Evolutionary conservation across 2,888 invertebrate genomes (phyloP), one percentile per base, ranked within the genome.

Genomic region (Cerastis rubricosa): DNA sequence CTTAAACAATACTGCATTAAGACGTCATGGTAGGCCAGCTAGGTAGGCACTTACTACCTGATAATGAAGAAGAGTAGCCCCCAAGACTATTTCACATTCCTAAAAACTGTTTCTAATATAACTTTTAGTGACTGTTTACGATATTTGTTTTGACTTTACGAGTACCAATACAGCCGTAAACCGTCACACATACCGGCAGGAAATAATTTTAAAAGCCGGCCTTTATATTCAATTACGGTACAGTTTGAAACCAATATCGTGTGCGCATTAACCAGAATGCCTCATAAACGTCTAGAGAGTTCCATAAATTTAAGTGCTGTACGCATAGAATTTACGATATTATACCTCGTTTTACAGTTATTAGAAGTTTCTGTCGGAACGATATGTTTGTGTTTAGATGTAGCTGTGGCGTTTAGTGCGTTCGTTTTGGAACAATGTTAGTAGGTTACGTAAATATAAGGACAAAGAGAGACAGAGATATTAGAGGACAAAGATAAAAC

Each of bases 241-340:
- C 72, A 82, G 85, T 87, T 84, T 80, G 76, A 80, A 80, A 86
- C 85, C 85, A 89, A 87, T 87, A 88, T 80, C 76, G 66, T 66
- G 74, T 71, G 76, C 85, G 64, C 72, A 80, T 84, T 86, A 86
- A 82, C 80, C 77, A 72, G 74, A 78, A 85, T 80, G 74, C 63
- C 81, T 80, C 87, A 84, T 89, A 89, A 89, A 89, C 64, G 79
- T 82, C 84, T 84, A 65, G 59, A 74, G 78, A 74, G 71, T 80
- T 74, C 81, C 85, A 76, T 88, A 87, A 88, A 85, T 88, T 90
- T 89, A 84, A 89, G 88, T 87, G 89, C 84, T 82, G 74, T 86
- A 73, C 82, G 84, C 81, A 83, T 83, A 84, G 81, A 83, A 85
- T 90, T 88, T 88, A 88, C 84, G 86, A 82, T 87, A 87, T 86